Conservation (phyloP, 2,797 vertebrate species). For the Alectoris magna region DNA sequence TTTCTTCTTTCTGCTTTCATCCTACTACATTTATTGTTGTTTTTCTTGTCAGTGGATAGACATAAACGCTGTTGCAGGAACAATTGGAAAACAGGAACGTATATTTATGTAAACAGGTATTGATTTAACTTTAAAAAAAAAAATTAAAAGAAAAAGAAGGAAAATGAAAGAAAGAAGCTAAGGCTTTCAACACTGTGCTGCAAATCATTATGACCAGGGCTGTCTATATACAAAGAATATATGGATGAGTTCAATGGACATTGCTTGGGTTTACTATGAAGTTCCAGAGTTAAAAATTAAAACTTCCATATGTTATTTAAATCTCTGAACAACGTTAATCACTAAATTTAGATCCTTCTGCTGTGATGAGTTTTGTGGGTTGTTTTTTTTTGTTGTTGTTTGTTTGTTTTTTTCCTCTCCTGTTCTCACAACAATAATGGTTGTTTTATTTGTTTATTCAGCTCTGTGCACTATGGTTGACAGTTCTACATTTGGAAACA, state of each 20-base stretch:
- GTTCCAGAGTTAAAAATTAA: background rate
- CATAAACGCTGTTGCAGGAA: slow-evolving; percentile 60
- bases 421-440: background rate
- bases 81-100: slow-evolving; percentile 72
- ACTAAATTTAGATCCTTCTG: background rate
- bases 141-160: background rate
- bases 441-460: slow-evolving; percentile 47
- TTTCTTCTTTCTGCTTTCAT: slow-evolving; percentile 46
- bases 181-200: slow-evolving; percentile 54
- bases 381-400: background rate
- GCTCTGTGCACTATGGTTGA: slow-evolving; percentile 26
- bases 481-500: slow-evolving; percentile 71
- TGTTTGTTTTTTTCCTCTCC: background rate
- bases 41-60: slow-evolving; percentile 51
- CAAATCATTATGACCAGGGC: slow-evolving; percentile 67
- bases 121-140: slow-evolving; percentile 51
- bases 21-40: slow-evolving; percentile 22
- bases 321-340: background rate
- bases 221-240: slow-evolving; percentile 29
- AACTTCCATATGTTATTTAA: slow-evolving; percentile 27
- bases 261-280: background rate
- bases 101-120: slow-evolving; percentile 79
- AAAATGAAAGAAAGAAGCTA: slow-evolving; percentile 10
- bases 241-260: background rate
- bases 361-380: background rate